These are phyloP conservation scores for Heliconius himera DNA, from an alignment of 1,140 invertebrate species.

Conservation along the genomic window DNA sequence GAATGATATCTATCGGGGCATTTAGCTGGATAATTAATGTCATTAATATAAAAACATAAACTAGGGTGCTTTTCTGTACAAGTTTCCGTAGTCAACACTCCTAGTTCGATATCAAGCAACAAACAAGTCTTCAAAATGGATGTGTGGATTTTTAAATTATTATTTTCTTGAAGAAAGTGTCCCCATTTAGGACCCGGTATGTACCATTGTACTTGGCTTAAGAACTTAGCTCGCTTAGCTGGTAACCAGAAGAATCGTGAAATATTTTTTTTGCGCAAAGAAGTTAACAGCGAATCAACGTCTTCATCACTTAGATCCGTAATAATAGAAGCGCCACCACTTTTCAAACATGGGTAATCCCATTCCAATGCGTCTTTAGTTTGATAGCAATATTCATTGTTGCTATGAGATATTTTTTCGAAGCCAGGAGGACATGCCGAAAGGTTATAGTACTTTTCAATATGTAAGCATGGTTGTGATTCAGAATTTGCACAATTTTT, in stretches of 20 bases:
- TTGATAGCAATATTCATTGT: slow-evolving; percentile 62
- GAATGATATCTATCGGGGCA: slow-evolving; percentile 65
- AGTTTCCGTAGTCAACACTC: slow-evolving; percentile 51
- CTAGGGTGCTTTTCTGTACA: slow-evolving; percentile 54
- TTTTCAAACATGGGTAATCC: slow-evolving; percentile 65
- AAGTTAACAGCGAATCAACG: slow-evolving; percentile 50
- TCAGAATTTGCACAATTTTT: slow-evolving; percentile 54
- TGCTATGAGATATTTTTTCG: slow-evolving; percentile 54
- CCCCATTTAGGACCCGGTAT: slow-evolving; percentile 71
- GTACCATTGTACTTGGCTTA: slow-evolving; percentile 59
- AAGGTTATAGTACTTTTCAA: slow-evolving; percentile 51
- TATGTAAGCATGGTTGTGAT: slow-evolving; percentile 51
- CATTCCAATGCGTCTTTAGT: slow-evolving; percentile 50
- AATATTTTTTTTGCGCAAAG: slow-evolving; percentile 48
- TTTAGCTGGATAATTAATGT: slow-evolving; percentile 56
- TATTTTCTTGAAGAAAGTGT: slow-evolving; percentile 42
- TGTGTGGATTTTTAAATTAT: slow-evolving; percentile 43
- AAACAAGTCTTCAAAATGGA: slow-evolving; percentile 59
- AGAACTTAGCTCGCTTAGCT: slow-evolving; percentile 54
- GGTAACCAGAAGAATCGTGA: slow-evolving; percentile 67
- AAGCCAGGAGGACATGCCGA: slow-evolving; percentile 60
- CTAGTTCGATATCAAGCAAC: slow-evolving; percentile 53
- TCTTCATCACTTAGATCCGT: slow-evolving; percentile 57
- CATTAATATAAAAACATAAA: slow-evolving; percentile 67
- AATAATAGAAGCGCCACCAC: slow-evolving; percentile 61